Evolutionary conservation across 2,113 vertebrate species (phyloP).

Genomic region (Ptilorrhoa leucosticta): DNA sequence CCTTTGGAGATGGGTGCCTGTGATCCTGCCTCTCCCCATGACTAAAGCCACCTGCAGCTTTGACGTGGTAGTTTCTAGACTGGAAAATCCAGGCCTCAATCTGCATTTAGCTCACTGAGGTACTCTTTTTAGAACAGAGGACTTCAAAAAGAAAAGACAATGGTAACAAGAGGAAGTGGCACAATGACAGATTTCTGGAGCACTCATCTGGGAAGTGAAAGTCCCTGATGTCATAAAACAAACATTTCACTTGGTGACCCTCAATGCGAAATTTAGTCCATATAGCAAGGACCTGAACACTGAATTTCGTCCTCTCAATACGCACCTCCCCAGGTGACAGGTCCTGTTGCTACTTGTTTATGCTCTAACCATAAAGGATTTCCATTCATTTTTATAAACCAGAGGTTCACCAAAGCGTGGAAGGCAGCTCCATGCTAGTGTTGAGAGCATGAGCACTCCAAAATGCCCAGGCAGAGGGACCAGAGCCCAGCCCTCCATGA

Average conservation of each 20-base stretch:
- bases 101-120: background rate
- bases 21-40: fast-evolving
- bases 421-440: background rate
- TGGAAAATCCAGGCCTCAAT: background rate
- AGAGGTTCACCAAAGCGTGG: background rate
- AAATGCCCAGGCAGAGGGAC: background rate
- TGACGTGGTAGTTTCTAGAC: background rate
- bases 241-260: background rate
- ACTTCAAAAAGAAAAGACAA: background rate
- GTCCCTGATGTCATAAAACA: background rate
- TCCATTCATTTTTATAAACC: background rate
- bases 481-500: background rate
- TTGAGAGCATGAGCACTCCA: fast-evolving
- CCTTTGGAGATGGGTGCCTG: background rate
- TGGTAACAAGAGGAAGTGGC: background rate
- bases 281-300: background rate
- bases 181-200: background rate
- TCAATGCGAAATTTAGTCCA: background rate
- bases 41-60: background rate
- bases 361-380: background rate
- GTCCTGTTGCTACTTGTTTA: background rate
- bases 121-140: background rate
- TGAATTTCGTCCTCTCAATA: background rate
- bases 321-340: background rate
- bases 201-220: background rate